These are phyloP conservation scores for Eufriesea mexicana DNA, from an alignment of 1,140 invertebrate species.

Conservation along the genomic window DNA sequence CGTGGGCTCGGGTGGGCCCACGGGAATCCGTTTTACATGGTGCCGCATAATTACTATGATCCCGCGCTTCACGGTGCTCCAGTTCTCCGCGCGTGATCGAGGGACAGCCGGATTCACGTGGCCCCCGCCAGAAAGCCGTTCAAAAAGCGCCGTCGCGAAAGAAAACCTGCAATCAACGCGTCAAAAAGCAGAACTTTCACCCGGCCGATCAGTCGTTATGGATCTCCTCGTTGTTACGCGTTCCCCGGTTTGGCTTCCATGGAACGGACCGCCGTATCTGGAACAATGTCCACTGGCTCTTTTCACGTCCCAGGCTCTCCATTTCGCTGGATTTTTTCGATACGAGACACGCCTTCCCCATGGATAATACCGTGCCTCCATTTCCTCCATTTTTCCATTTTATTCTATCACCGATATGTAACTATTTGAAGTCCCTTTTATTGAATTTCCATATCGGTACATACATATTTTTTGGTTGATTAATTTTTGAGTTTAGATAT, in stretches of 20 bases:
- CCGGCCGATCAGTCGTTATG: constrained; percentile 27
- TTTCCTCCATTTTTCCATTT: not conserved
- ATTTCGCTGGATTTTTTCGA: not conserved
- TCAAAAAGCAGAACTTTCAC: constrained; percentile 71
- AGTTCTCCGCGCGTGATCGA: constrained; percentile 62
- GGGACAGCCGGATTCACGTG: constrained; percentile 45
- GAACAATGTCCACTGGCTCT: constrained; percentile 23
- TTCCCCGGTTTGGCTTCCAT: constrained; percentile 17
- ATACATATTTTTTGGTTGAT: too few relatives aligned
- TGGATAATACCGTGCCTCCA: not conserved
- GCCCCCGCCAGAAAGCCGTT: constrained; percentile 46
- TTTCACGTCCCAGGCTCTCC: not conserved
- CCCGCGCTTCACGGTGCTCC: constrained; percentile 71
- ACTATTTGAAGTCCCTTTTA: not conserved
- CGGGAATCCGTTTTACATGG: constrained; percentile 72
- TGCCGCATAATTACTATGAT: constrained; percentile 76
- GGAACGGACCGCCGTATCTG: constrained; percentile 19
- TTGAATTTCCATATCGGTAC: too few relatives aligned
- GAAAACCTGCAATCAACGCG: constrained; percentile 73
- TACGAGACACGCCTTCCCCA: not conserved
- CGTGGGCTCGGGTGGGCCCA: constrained; percentile 55
- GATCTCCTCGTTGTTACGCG: constrained; percentile 30
- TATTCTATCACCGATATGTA: too few relatives aligned
- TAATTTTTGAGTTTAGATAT: too few relatives aligned
- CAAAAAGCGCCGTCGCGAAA: constrained; percentile 60